Conservation (phyloP, 2,797 vertebrate genomes). For the Thamnophis elegans region DNA sequence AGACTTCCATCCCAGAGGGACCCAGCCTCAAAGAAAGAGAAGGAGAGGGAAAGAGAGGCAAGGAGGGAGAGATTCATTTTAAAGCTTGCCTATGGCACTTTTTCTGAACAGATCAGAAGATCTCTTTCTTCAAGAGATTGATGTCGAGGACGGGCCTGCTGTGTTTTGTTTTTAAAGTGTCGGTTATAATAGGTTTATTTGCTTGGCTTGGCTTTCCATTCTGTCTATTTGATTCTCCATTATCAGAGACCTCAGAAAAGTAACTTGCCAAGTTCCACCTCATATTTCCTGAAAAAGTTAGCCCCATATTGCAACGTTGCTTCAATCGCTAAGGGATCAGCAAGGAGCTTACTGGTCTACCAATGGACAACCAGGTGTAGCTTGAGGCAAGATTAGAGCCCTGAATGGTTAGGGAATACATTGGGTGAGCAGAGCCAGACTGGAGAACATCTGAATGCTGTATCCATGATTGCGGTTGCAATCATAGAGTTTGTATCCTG, state of each 20-base stretch:
- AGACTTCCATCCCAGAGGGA: slow-evolving; percentile 4
- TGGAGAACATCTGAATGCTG: not conserved
- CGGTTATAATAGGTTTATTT: not conserved
- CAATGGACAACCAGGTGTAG: not conserved
- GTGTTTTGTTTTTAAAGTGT: not conserved
- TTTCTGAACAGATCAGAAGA: not conserved
- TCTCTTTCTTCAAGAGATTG: slow-evolving; percentile 5
- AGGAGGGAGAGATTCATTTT: slow-evolving; percentile 25
- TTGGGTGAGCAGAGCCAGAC: not conserved
- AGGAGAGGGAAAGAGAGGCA: not conserved
- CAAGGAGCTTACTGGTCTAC: not conserved
- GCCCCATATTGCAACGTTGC: not conserved
- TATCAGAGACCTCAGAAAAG: not conserved
- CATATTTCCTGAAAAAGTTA: not conserved
- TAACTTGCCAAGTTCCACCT: not conserved
- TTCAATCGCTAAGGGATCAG: not conserved
- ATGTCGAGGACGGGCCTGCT: not conserved
- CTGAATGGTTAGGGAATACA: not conserved
- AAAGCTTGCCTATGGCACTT: slow-evolving; percentile 17
- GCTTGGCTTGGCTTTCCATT: not conserved
- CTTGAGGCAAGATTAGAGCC: not conserved
- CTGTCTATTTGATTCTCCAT: not conserved
- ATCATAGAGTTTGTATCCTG: not conserved
- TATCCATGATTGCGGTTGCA: not conserved
- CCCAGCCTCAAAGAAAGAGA: not conserved